Evolutionary conservation across 2,888 invertebrate species (phyloP).

Genomic region (Athrips mouffetella): DNA sequence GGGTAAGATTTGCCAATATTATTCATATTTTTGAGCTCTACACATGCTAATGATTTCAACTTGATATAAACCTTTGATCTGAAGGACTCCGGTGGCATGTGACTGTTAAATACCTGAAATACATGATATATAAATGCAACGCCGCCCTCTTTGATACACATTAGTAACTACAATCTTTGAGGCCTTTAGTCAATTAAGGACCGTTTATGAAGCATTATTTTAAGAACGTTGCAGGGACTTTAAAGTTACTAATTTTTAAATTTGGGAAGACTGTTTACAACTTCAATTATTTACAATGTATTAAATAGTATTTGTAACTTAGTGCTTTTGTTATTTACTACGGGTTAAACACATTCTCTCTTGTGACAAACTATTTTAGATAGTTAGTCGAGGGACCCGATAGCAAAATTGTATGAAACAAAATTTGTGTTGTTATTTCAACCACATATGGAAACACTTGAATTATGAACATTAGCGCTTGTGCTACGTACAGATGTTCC

Average conservation of each 20-base stretch:
- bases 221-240: slow-evolving; percentile 1
- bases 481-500: too few species aligned
- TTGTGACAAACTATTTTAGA: too few species aligned
- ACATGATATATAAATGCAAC: slow-evolving; percentile 74
- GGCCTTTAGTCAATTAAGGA: too few species aligned
- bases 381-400: too few species aligned
- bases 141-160: slow-evolving; percentile 48
- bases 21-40: slow-evolving; percentile 56
- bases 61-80: slow-evolving; percentile 92
- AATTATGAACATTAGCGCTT: too few species aligned
- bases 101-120: slow-evolving; percentile 96
- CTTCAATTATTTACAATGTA: slow-evolving; percentile 5
- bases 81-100: slow-evolving; percentile 95
- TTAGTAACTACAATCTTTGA: slow-evolving; percentile 4
- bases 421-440: too few species aligned
- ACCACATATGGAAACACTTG: too few species aligned
- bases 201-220: slow-evolving; percentile 2
- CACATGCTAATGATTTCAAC: slow-evolving; percentile 73
- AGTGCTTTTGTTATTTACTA: slow-evolving; percentile 3
- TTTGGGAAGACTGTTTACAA: background rate
- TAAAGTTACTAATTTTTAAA: background rate
- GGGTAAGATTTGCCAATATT: slow-evolving; percentile 34
- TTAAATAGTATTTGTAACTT: background rate
- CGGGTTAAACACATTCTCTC: background rate
- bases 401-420: too few species aligned